Evolutionary conservation across 2,797 vertebrate genomes (phyloP).

Genomic region (Dendrocincla tyrannina): DNA sequence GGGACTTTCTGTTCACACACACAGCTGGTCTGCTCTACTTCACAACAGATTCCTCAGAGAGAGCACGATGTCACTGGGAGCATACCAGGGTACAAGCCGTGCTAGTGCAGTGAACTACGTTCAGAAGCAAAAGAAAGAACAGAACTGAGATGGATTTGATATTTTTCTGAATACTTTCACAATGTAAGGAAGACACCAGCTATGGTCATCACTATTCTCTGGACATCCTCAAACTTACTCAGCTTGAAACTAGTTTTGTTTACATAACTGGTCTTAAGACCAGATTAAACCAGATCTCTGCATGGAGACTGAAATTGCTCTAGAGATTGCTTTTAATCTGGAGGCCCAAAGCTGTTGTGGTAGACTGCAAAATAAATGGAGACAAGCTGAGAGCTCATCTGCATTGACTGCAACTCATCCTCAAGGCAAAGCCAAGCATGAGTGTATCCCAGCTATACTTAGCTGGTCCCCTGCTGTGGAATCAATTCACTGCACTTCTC

Average conservation of each 20-base stretch:
- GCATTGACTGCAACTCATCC: neutral
- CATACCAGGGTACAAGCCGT: rapidly evolving
- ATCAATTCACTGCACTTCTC: neutral
- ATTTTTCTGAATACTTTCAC: neutral
- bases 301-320: neutral
- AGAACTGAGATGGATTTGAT: neutral
- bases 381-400: neutral
- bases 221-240: neutral
- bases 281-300: neutral
- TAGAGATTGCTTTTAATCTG: neutral
- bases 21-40: neutral
- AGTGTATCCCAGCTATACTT: neutral
- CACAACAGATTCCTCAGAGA: neutral
- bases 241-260: neutral
- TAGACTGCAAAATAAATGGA: neutral
- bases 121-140: neutral
- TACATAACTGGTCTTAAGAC: neutral
- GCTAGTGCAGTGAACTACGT: neutral
- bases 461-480: neutral
- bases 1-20: neutral
- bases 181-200: neutral
- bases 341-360: neutral
- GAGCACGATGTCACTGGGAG: neutral
- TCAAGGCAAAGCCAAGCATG: neutral
- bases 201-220: neutral